Conservation (phyloP, 2,797 vertebrate species). For the Cyprinella venusta region DNA sequence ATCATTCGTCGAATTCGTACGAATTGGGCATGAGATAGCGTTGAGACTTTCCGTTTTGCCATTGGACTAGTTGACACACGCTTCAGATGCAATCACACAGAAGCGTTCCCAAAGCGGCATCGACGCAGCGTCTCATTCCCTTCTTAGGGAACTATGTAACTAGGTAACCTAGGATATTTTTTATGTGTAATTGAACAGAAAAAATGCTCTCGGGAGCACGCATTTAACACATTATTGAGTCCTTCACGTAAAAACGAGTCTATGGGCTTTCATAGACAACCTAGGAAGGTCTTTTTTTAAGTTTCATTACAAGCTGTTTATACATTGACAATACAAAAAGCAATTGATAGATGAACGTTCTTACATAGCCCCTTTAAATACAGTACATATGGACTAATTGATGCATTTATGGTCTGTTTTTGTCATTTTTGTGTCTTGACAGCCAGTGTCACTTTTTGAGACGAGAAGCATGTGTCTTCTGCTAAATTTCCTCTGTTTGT, state of each 20-base stretch:
- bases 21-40: too few relatives aligned
- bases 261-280: neutral
- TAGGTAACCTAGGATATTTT: neutral
- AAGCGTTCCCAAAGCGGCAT: too few relatives aligned
- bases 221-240: neutral
- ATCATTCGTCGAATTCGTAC: too few relatives aligned
- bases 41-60: too few relatives aligned
- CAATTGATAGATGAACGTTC: neutral
- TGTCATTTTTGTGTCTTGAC: neutral
- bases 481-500: neutral
- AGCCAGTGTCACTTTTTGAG: neutral
- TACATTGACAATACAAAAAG: neutral
- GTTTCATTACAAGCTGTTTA: neutral
- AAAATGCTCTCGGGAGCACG: too few relatives aligned
- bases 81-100: too few relatives aligned
- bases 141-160: too few relatives aligned
- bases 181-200: neutral
- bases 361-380: neutral
- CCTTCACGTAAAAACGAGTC: neutral
- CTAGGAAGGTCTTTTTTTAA: neutral
- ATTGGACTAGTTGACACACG: too few relatives aligned
- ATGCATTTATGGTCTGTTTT: neutral
- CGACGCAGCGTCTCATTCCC: too few relatives aligned
- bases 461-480: too few relatives aligned
- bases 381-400: too few relatives aligned